Evolutionary conservation across 2,113 vertebrate genomes (phyloP).

Genomic region (Xiphorhynchus elegans): DNA sequence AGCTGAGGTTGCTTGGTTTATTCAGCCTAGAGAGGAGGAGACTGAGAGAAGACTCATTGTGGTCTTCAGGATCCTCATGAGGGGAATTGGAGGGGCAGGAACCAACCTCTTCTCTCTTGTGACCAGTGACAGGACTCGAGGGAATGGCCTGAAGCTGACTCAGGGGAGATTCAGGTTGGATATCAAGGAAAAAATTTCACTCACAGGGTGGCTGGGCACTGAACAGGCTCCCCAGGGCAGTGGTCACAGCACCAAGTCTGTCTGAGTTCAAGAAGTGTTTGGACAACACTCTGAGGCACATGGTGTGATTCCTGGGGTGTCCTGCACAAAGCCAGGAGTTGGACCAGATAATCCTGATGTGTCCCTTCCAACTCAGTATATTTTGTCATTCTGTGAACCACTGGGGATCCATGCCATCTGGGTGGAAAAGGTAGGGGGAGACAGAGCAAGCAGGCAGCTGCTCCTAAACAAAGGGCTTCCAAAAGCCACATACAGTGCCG

Average conservation of each 20-base stretch:
- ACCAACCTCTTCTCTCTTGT: neutral
- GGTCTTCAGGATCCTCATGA: neutral
- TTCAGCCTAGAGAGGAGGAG: neutral
- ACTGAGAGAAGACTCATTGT: neutral
- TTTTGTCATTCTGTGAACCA: neutral
- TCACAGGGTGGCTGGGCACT: neutral
- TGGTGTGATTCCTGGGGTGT: neutral
- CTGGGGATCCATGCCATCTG: rapidly evolving
- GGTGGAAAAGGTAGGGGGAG: neutral
- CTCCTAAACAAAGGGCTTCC: neutral
- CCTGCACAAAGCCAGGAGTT: neutral
- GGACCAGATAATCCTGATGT: neutral
- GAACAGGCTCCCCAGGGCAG: neutral
- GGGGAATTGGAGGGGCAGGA: neutral
- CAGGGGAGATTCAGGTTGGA: neutral
- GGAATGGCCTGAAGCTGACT: neutral
- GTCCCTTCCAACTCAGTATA: neutral
- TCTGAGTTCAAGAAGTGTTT: neutral
- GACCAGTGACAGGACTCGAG: neutral
- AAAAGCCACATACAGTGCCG: neutral
- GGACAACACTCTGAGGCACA: neutral
- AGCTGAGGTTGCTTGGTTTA: neutral
- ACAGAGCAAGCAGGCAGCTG: neutral
- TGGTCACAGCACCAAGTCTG: neutral
- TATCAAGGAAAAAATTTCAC: neutral